Evolutionary conservation across 53 echinoderm and acorn worm species (phyloP), one percentile per base, ranked within the genome.

Genomic region (Luidia sarsii): DNA sequence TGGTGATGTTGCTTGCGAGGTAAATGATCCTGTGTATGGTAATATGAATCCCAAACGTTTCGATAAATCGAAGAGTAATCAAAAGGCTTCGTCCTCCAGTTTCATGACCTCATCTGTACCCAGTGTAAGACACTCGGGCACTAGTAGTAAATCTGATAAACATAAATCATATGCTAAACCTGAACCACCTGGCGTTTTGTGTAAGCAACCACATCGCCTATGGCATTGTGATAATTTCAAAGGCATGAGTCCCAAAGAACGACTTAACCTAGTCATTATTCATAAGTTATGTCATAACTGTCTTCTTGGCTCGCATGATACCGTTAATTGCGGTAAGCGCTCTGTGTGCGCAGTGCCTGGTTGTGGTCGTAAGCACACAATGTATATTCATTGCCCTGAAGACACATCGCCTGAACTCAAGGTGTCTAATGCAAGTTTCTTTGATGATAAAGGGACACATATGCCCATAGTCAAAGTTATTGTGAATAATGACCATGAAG

Each of bases 281-380:
- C 69, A 83, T 33, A 83, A 83, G 23, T 16, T 83, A 21, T 83
- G 83, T 70, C 83, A 83, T 60, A 83, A 70, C 43, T 83, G 68
- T 48, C 68, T 68, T 30, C 68, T 68, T 1, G 68, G 48, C 68
- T 68, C 68, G 2, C 68, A 65, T 20, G 48, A 1, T 48, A 68
- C 68, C 2, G 49, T 27, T 30, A 29, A 68, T 48, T 68, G 68
- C 39, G 68, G 68, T 68, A 68, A 68, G 39, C 68, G 68, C 30
- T 68, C 68, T 2, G 15, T 68, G 22, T 68, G 70, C 43, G 32
- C 9, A 31, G 82, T 69, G 19, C 25, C 4, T 33, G 85, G 77
- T 22, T 85, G 85, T 66, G 75, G 85, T 18, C 48, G 39, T 23
- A 73, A 75, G 35, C 85, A 85, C 29, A 85, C 85, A 18, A 67